Base-by-base conservation (phyloP, 2,797 vertebrate genomes). In the Sebastes matsubarae region DNA sequence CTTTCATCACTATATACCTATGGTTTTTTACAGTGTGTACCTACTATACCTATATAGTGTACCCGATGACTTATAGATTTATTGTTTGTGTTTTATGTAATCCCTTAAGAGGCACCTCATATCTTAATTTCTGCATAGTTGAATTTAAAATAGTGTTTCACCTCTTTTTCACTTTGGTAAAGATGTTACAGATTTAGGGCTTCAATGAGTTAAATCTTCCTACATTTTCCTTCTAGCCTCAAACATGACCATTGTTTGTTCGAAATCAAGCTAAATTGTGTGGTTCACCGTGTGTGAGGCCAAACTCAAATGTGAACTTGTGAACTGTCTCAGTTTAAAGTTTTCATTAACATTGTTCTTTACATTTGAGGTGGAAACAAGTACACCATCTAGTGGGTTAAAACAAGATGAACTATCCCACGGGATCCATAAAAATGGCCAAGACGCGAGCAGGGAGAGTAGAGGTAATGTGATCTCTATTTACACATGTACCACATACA, bases 321-420 rank as follows among this genome's bases (percentile, higher is more conserved):
- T 58, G 11, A 58, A 38, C 27, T 18, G 29, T 50, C 24, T 57
- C 22, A 32, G 14, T 67, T 74, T 58, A 63, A 50, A 65, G 4
- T 74, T 59, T 27, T 38, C 24, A 69, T 67, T 27, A 77, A 71
- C 30, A 68, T 25, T 60, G 18, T 70, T 2, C 20, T 76, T 83
- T 80, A 34, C 36, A 72, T 84, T 83, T 29, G 61, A 93, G 91
- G 84, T 72, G 65, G 83, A 92, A 77, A 82, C 81, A 79, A 88
- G 68, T n/a, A 73, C 84, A 80, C 88, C 91, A 84, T 88, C 95
- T 92, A 91, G 86, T 91, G 94, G 86, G 78, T 85, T 74, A 29
- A 90, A 79, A 16, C 65, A 74, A 74, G 85, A 84, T 3, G 70
- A 89, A 42, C 72, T 67, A 16, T 71, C 83, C 65, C 72, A 68